Conservation (phyloP, 2,888 invertebrate genomes). For the Nysson spinosus region DNA sequence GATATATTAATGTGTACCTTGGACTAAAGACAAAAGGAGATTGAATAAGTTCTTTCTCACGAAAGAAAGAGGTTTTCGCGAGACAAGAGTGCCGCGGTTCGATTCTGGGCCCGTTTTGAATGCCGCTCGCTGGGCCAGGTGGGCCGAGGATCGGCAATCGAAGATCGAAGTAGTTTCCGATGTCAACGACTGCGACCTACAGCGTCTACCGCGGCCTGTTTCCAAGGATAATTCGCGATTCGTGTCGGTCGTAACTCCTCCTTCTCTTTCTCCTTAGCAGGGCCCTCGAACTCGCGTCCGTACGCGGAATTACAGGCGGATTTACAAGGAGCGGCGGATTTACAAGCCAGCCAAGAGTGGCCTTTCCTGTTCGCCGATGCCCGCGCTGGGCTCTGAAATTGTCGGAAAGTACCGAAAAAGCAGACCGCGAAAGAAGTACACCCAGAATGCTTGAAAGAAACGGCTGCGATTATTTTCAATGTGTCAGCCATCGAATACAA, state of each 20-base stretch:
- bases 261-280: slow-evolving; percentile 56
- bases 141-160: slow-evolving; percentile 54
- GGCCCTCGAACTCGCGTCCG: slow-evolving; percentile 62
- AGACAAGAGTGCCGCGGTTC: slow-evolving; percentile 15
- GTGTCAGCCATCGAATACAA: slow-evolving; percentile 32
- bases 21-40: neutral
- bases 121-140: slow-evolving; percentile 44
- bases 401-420: slow-evolving; percentile 63
- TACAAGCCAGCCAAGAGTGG: slow-evolving; percentile 75
- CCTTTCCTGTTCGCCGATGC: slow-evolving; percentile 72
- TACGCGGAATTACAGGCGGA: slow-evolving; percentile 72
- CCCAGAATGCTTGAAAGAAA: slow-evolving; percentile 49
- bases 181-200: slow-evolving; percentile 70
- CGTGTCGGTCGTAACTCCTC: slow-evolving; percentile 74
- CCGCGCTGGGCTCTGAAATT: slow-evolving; percentile 58
- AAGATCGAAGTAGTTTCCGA: slow-evolving; percentile 74
- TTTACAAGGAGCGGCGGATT: slow-evolving; percentile 73
- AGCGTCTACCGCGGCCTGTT: slow-evolving; percentile 64
- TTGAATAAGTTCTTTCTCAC: slow-evolving; percentile 3
- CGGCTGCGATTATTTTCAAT: slow-evolving; percentile 52
- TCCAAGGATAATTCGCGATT: slow-evolving; percentile 73
- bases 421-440: slow-evolving; percentile 46
- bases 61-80: slow-evolving; percentile 7
- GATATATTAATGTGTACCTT: neutral
- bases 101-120: slow-evolving; percentile 36